These are phyloP conservation scores for Carabus problematicus DNA, from an alignment of 2,888 invertebrate species.

Conservation along the genomic window DNA sequence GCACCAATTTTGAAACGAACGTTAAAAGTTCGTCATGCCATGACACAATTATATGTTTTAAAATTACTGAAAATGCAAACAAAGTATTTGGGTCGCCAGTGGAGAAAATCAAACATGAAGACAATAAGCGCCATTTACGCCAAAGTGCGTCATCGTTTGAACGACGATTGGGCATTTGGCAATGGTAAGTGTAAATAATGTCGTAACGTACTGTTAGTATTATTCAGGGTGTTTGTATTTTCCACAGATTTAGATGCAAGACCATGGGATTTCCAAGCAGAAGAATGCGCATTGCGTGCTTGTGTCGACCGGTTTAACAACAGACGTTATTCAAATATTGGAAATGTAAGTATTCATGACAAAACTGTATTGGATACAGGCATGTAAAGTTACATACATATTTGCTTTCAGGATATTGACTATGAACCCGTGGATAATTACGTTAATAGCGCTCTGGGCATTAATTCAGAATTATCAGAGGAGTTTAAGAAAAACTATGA, in stretches of 20 bases:
- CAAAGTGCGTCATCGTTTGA: slow-evolving; percentile 93
- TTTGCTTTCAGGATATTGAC: slow-evolving; percentile 63
- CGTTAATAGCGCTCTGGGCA: slow-evolving; percentile 81
- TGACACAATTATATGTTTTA: slow-evolving; percentile 97
- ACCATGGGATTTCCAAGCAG: slow-evolving; percentile 98
- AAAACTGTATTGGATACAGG: background rate
- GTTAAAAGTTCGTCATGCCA: slow-evolving; percentile 91
- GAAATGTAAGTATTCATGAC: slow-evolving; percentile 48
- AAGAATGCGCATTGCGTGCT: slow-evolving; percentile 92
- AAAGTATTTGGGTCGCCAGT: slow-evolving; percentile 97
- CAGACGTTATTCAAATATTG: slow-evolving; percentile 72
- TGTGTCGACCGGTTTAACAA: slow-evolving; percentile 97
- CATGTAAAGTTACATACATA: slow-evolving; percentile 16
- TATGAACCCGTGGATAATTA: slow-evolving; percentile 78
- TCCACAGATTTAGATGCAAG: slow-evolving; percentile 87
- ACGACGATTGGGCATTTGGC: slow-evolving; percentile 99
- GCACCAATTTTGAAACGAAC: slow-evolving; percentile 97
- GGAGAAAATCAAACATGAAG: slow-evolving; percentile 99
- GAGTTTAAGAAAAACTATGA: slow-evolving; percentile 94
- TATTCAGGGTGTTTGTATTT: slow-evolving; percentile 8
- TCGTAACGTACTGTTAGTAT: background rate
- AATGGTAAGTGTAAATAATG: slow-evolving; percentile 68
- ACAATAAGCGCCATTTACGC: slow-evolving; percentile 99
- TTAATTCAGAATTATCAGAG: slow-evolving; percentile 82
- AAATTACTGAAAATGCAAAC: slow-evolving; percentile 99